These are phyloP conservation scores for Scaptomyza reducta DNA, from an alignment of 2,888 invertebrate species.

Conservation along the genomic window DNA sequence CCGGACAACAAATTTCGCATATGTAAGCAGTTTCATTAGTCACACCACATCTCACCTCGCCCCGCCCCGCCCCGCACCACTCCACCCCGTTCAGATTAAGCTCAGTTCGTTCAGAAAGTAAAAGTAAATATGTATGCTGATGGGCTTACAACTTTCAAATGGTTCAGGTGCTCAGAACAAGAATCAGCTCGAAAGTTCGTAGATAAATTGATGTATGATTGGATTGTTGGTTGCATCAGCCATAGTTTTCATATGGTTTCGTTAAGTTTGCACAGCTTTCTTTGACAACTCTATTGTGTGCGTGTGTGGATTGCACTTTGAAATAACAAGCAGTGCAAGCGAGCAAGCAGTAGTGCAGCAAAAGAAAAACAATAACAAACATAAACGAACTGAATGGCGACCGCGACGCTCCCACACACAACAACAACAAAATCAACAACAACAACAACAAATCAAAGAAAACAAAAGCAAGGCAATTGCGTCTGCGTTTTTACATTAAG, in stretches of 20 bases:
- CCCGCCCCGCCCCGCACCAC: background rate
- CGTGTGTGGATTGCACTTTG: background rate
- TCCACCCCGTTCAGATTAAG: no score
- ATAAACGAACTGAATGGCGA: slow-evolving; percentile 8
- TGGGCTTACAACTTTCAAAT: slow-evolving; percentile 55
- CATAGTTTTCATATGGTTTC: no score
- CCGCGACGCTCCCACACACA: slow-evolving; percentile 43
- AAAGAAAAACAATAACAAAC: slow-evolving; percentile 6
- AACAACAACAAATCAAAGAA: slow-evolving; percentile 12
- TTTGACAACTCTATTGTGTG: slow-evolving; percentile 4
- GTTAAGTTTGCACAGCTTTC: background rate
- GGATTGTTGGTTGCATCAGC: no score
- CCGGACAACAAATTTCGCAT: slow-evolving; percentile 18
- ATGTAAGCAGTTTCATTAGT: slow-evolving; percentile 17
- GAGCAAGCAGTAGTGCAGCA: background rate
- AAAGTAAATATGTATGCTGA: slow-evolving; percentile 35
- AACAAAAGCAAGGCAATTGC: slow-evolving; percentile 20
- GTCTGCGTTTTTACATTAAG: slow-evolving; percentile 43
- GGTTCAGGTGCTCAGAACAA: slow-evolving; percentile 21
- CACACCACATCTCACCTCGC: background rate
- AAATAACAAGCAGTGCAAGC: slow-evolving; percentile 32
- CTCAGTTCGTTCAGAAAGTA: slow-evolving; percentile 20
- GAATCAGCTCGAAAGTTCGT: background rate
- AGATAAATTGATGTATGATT: no score
- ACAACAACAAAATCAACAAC: slow-evolving; percentile 5